Evolutionary conservation across 2,888 invertebrate species (phyloP).

Genomic region (Timema cristinae): DNA sequence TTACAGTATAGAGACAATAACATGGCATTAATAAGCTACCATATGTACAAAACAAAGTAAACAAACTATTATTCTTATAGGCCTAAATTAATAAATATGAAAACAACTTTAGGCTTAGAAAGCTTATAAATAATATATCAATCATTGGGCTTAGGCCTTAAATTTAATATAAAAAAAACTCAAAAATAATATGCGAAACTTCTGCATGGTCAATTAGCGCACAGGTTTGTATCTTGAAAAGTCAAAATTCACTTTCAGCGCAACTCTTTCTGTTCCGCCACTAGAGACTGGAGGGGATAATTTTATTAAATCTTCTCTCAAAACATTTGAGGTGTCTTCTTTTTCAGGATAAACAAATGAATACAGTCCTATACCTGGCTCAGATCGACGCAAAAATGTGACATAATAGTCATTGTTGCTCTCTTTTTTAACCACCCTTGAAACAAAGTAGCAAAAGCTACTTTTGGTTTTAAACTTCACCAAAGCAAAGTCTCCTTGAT

Average conservation of each 20-base stretch:
- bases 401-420: constrained; percentile 4
- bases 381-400: background rate
- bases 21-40: too few relatives aligned
- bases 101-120: background rate
- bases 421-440: background rate
- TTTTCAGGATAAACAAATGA: constrained; percentile 9
- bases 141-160: background rate
- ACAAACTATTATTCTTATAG: too few relatives aligned
- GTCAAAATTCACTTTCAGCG: constrained; percentile 3
- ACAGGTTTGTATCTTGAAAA: background rate
- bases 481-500: background rate
- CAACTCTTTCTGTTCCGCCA: background rate
- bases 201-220: background rate
- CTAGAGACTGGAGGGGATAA: background rate
- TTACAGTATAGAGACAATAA: too few relatives aligned
- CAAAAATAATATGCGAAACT: background rate
- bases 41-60: too few relatives aligned
- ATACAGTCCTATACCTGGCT: background rate
- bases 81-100: background rate
- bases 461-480: constrained; percentile 9
- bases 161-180: background rate
- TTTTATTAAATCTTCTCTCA: background rate
- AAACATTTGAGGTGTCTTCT: constrained; percentile 6
- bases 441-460: background rate
- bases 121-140: background rate